phyloP scores from a whole-genome alignment of 2,113 vertebrate species.

The Nycticorax nycticorax region DNA sequence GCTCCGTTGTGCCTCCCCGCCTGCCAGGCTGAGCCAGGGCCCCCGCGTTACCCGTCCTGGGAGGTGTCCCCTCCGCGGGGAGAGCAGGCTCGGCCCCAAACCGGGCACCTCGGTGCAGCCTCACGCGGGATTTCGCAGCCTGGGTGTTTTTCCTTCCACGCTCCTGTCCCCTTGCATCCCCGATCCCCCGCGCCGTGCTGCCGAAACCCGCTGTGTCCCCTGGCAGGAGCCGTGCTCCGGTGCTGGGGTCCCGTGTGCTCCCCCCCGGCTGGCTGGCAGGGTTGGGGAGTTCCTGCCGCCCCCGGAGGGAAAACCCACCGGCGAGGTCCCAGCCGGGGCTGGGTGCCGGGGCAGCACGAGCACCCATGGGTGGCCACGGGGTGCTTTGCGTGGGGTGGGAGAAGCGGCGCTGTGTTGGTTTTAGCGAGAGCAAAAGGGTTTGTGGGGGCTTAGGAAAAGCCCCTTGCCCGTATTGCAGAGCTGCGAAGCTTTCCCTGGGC shows the following conservation, averaged over 20 bases:
- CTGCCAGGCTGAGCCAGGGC: neutral
- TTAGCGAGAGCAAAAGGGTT: neutral
- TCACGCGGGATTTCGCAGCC: accelerated
- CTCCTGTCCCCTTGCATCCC: neutral
- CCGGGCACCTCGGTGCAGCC: accelerated
- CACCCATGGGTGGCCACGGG: neutral
- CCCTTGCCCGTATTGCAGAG: accelerated
- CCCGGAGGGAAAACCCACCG: accelerated
- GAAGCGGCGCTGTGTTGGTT: neutral
- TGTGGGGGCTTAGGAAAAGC: neutral
- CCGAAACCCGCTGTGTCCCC: neutral
- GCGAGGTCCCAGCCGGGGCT: accelerated
- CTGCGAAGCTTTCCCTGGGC: neutral
- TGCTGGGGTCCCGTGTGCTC: neutral
- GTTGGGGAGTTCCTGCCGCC: accelerated
- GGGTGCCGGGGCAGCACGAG: neutral
- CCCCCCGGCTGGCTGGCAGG: neutral
- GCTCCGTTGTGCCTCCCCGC: neutral
- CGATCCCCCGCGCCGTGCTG: neutral
- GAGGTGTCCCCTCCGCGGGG: accelerated
- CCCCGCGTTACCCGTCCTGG: accelerated
- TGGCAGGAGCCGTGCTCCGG: neutral
- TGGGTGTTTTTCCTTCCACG: neutral
- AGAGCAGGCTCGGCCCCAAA: neutral
- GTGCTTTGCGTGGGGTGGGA: accelerated